Percentiles rank a stretch among this genome's conserved stretches.
These are phyloP conservation scores for Corbicula japonica DNA, from an alignment of 2,888 invertebrate genomes.

Conservation along the genomic window DNA sequence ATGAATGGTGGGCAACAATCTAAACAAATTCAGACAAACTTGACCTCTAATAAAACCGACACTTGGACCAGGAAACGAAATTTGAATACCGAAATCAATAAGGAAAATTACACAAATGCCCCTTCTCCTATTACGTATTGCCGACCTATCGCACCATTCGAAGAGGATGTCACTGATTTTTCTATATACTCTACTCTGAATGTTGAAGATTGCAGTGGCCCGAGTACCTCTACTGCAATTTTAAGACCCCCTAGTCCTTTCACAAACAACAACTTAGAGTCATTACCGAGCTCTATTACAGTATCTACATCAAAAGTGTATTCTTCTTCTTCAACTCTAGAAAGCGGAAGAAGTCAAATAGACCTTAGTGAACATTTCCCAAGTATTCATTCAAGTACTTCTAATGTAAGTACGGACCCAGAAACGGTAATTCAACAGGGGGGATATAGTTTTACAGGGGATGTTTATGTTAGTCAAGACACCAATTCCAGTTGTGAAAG, in stretches of 20 bases:
- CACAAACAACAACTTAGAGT: constrained; percentile 13
- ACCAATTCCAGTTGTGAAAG: constrained; percentile 14
- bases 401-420: constrained; percentile 36
- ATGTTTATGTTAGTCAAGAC: constrained; percentile 53
- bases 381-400: constrained; percentile 48
- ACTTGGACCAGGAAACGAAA: background rate
- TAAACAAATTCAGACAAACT: no score
- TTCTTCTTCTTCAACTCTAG: constrained; percentile 42
- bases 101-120: no score
- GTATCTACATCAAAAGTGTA: constrained; percentile 22
- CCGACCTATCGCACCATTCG: no score
- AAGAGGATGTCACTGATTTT: constrained; percentile 49
- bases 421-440: background rate
- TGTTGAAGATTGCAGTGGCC: constrained; percentile 13
- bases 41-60: no score
- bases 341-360: constrained; percentile 41
- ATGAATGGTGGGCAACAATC: no score
- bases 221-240: constrained; percentile 30
- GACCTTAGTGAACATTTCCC: constrained; percentile 57
- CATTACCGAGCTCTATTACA: constrained; percentile 33
- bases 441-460: constrained; percentile 53
- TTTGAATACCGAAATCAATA: no score
- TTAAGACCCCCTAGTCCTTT: constrained; percentile 54
- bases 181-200: constrained; percentile 9
- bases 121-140: no score